These are phyloP conservation scores for Rhinoptilus africanus DNA, from an alignment of 2,113 vertebrate species.

Conservation along the genomic window DNA sequence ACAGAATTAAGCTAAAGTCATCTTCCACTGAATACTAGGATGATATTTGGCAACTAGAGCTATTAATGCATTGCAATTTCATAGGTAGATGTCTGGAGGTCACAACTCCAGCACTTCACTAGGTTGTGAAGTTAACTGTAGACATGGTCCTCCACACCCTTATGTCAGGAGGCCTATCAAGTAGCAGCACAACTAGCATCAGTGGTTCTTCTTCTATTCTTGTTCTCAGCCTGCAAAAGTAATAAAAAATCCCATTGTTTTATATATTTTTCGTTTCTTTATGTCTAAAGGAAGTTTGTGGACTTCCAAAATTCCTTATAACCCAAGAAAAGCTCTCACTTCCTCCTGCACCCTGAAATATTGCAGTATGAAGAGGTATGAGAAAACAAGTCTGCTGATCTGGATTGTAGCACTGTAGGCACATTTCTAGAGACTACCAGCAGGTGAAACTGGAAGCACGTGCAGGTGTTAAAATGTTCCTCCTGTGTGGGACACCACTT, in stretches of 20 bases:
- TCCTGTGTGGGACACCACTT: neutral
- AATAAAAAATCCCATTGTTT: neutral
- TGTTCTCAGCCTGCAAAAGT: neutral
- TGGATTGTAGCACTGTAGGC: neutral
- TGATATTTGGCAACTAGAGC: neutral
- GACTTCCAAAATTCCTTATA: neutral
- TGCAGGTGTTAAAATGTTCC: neutral
- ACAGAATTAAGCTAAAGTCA: neutral
- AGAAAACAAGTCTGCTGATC: neutral
- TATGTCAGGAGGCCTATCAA: neutral
- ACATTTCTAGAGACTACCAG: neutral
- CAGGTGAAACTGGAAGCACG: neutral
- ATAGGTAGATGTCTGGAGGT: neutral
- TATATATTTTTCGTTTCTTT: neutral
- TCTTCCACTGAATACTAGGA: neutral
- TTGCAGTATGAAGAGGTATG: neutral
- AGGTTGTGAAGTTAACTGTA: neutral
- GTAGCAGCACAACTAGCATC: neutral
- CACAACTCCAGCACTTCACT: neutral
- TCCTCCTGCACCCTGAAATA: neutral
- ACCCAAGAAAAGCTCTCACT: neutral
- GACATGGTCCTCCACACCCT: neutral
- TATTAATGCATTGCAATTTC: neutral
- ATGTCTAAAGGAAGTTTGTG: neutral
- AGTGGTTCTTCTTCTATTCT: neutral